Percentiles rank a stretch among this genome's conserved stretches.
Evolutionary conservation across 2,888 invertebrate species (phyloP).

Genomic region (Amiota mariae): DNA sequence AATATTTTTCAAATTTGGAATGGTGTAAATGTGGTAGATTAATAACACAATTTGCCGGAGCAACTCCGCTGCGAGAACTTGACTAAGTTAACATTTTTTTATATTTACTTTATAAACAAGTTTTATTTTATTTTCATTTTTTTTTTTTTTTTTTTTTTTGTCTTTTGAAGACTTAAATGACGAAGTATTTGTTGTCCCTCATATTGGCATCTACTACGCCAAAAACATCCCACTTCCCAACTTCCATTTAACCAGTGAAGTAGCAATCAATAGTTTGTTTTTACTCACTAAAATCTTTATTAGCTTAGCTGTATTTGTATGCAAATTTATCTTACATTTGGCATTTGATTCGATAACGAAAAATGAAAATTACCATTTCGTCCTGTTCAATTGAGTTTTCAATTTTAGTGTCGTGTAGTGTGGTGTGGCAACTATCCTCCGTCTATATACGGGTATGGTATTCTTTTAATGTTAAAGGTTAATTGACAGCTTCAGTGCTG

Average conservation of each 20-base stretch:
- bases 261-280: conserved; percentile 18
- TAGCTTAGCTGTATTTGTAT: conserved; percentile 43
- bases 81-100: not conserved
- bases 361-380: conserved; percentile 16
- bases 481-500: conserved; percentile 66
- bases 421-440: too few relatives aligned
- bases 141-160: conserved; percentile 1
- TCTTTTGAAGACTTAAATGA: not conserved
- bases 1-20: conserved; percentile 43
- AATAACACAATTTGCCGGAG: conserved; percentile 66
- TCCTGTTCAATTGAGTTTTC: conserved; percentile 4
- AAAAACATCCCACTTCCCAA: conserved; percentile 31
- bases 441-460: conserved; percentile 31
- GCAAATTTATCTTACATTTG: conserved; percentile 42
- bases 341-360: conserved; percentile 51
- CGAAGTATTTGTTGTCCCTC: not conserved
- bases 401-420: not conserved
- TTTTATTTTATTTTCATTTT: not conserved
- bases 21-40: conserved; percentile 72
- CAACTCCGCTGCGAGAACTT: conserved; percentile 33
- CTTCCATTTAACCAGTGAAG: conserved; percentile 8
- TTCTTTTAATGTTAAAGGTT: conserved; percentile 54
- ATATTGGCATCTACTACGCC: not conserved
- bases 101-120: conserved; percentile 24
- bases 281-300: conserved; percentile 56